A percentile compares a stretch with the other conserved stretches of the same genome.
Conservation (phyloP, 2,888 invertebrate genomes). For the Pyrochroa serraticornis region DNA sequence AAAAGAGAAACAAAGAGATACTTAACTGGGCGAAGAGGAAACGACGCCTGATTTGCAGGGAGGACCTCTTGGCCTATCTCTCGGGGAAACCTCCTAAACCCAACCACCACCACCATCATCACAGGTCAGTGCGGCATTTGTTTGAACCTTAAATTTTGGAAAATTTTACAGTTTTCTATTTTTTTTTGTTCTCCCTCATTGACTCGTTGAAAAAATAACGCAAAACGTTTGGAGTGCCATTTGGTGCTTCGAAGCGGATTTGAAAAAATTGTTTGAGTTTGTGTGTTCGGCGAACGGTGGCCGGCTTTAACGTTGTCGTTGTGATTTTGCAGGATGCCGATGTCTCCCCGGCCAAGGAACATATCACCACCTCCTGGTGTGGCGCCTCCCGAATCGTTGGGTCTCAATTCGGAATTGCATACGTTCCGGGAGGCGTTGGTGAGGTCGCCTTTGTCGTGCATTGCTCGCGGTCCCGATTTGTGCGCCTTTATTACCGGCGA, state of each 20-base stretch:
- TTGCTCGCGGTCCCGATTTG: slow-evolving; percentile 62
- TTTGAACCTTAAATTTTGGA: too few species aligned
- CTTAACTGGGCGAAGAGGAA: slow-evolving; percentile 79
- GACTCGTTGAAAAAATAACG: too few species aligned
- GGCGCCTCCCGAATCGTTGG: slow-evolving; percentile 42
- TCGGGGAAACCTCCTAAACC: slow-evolving; percentile 72
- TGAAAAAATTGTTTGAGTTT: too few species aligned
- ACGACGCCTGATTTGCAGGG: slow-evolving; percentile 72
- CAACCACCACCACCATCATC: slow-evolving; percentile 57
- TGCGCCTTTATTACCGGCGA: slow-evolving; percentile 76
- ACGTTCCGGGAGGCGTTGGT: slow-evolving; percentile 78
- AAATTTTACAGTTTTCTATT: background rate
- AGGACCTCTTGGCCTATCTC: slow-evolving; percentile 78
- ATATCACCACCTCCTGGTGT: slow-evolving; percentile 59
- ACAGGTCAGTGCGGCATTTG: slow-evolving; percentile 54
- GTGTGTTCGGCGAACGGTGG: too few species aligned
- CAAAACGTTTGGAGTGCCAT: too few species aligned
- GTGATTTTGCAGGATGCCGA: slow-evolving; percentile 18
- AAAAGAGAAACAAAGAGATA: slow-evolving; percentile 75
- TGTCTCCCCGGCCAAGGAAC: slow-evolving; percentile 62
- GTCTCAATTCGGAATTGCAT: slow-evolving; percentile 68
- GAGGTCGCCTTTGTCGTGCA: slow-evolving; percentile 60
- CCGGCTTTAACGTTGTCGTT: too few species aligned
- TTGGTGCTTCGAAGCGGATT: too few species aligned
- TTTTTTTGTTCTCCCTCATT: slow-evolving; percentile 28